Conservation (phyloP, 23 tunicate species). For the Styela clava region DNA sequence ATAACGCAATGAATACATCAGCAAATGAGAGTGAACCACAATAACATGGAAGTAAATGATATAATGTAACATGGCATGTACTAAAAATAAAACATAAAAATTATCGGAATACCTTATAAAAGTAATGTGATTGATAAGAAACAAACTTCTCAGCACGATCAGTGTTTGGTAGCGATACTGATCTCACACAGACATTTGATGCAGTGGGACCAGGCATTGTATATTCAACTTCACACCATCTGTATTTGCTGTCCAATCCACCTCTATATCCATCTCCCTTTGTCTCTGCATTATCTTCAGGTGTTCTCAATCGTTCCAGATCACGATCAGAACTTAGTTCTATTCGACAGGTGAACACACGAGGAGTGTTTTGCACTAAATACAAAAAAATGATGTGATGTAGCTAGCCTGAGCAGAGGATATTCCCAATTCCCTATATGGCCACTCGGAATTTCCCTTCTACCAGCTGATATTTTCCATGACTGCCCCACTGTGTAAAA, state of each 20-base stretch:
- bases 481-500: no score
- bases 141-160: slow-evolving; percentile 77
- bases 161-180: slow-evolving; percentile 57
- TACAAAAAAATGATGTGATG: not conserved
- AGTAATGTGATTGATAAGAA: slow-evolving; percentile 60
- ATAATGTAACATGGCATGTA: no score
- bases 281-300: not conserved
- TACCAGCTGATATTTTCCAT: no score
- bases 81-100: no score
- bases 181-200: slow-evolving; percentile 71
- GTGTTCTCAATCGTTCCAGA: not conserved
- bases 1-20: no score
- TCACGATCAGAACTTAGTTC: slow-evolving; percentile 54
- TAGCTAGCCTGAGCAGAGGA: not conserved
- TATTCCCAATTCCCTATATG: not conserved
- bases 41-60: no score
- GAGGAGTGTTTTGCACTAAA: slow-evolving; percentile 72
- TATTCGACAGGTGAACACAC: slow-evolving; percentile 57
- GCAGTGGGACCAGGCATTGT: slow-evolving; percentile 83
- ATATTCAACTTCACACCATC: slow-evolving; percentile 58
- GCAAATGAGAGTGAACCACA: no score
- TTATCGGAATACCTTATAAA: slow-evolving; percentile 76
- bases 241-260: slow-evolving; percentile 25
- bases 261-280: slow-evolving; percentile 3
- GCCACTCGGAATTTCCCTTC: no score